Percentiles rank a stretch among this genome's conserved stretches.
These are phyloP conservation scores for Acipenser transmontanus DNA, from an alignment of 2,797 vertebrate species.

Conservation along the genomic window DNA sequence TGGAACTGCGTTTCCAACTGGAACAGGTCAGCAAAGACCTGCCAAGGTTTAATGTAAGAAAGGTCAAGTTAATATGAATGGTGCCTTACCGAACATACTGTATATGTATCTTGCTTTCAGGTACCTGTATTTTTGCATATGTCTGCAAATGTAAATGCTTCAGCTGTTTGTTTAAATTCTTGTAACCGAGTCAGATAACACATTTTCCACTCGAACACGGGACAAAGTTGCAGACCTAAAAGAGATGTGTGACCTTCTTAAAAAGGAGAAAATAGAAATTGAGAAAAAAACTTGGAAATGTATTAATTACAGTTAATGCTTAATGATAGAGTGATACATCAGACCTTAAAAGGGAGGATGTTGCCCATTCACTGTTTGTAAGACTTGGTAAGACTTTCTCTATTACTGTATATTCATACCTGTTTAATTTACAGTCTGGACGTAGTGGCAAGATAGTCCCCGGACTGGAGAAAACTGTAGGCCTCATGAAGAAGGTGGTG, in stretches of 20 bases:
- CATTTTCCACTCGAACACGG: slow-evolving; percentile 40
- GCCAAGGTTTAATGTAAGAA: slow-evolving; percentile 78
- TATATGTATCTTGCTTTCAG: neutral
- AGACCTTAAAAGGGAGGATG: too few species aligned
- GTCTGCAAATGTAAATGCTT: too few species aligned
- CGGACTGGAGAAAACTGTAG: slow-evolving; percentile 91
- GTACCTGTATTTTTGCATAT: too few species aligned
- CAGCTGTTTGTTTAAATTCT: neutral
- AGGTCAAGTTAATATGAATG: slow-evolving; percentile 4
- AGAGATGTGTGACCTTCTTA: slow-evolving; percentile 82
- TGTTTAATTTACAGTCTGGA: slow-evolving; percentile 57
- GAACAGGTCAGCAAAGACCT: slow-evolving; percentile 83
- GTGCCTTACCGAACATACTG: too few species aligned
- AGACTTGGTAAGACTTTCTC: too few species aligned
- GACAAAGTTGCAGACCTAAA: slow-evolving; percentile 81
- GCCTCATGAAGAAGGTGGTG: slow-evolving; percentile 91
- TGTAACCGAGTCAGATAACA: neutral
- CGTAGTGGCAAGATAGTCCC: slow-evolving; percentile 83
- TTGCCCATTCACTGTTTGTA: too few species aligned
- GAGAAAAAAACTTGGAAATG: slow-evolving; percentile 64
- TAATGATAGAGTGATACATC: neutral
- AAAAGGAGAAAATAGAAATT: slow-evolving; percentile 73
- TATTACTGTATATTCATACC: too few species aligned
- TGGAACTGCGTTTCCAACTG: slow-evolving; percentile 84
- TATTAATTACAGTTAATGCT: slow-evolving; percentile 19